phyloP scores from a whole-genome alignment of 2,113 vertebrate species.

The Protobothrops flavoviridis region DNA sequence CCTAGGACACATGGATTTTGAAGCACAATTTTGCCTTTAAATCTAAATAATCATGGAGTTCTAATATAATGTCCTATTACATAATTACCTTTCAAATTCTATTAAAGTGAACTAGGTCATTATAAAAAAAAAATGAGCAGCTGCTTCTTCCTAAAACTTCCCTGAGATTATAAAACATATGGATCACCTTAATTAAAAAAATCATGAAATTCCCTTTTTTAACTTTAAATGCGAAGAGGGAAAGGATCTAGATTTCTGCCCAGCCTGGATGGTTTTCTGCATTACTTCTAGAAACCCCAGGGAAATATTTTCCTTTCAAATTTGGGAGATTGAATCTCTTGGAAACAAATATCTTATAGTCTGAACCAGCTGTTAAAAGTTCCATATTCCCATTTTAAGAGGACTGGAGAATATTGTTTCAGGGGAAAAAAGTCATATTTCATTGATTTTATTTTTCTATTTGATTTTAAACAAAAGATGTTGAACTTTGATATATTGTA shows the following conservation, averaged over 20 bases:
- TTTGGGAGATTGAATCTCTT: neutral
- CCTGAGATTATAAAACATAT: neutral
- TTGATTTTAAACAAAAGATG: neutral
- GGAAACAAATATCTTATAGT: neutral
- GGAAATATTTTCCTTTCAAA: neutral
- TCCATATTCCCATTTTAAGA: neutral
- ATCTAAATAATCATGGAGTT: neutral
- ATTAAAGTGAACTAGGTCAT: neutral
- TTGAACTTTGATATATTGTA: neutral
- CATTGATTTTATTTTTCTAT: neutral
- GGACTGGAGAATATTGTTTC: neutral
- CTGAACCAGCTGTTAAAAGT: neutral
- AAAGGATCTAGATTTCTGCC: neutral
- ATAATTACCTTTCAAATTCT: neutral
- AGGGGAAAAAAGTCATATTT: neutral
- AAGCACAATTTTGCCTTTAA: neutral
- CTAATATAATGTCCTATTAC: neutral
- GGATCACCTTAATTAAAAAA: neutral
- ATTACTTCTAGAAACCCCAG: neutral
- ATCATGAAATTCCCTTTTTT: neutral
- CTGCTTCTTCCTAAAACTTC: neutral
- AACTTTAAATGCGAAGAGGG: neutral
- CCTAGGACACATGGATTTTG: neutral
- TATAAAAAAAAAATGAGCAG: neutral
- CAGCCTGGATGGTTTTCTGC: neutral